Evolutionary conservation across 1,140 invertebrate genomes (phyloP).

Genomic region (Battus philenor): DNA sequence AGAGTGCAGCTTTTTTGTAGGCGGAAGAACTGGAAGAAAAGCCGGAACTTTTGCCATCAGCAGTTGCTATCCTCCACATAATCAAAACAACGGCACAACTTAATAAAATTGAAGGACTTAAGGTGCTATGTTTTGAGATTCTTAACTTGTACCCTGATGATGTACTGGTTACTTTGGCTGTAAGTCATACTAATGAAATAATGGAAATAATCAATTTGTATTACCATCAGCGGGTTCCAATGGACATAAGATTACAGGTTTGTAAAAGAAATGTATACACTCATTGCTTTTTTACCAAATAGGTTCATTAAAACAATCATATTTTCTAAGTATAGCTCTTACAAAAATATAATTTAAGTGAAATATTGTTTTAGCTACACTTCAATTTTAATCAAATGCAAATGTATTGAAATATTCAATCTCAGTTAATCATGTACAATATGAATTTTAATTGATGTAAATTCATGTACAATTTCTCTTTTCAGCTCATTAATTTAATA

Average conservation of each 20-base stretch:
- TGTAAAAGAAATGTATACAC: not conserved
- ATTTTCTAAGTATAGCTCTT: too few relatives aligned
- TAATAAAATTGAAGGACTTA: constrained; percentile 31
- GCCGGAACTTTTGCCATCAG: constrained; percentile 37
- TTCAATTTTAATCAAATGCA: too few relatives aligned
- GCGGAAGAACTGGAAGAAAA: constrained; percentile 16
- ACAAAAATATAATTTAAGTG: not conserved
- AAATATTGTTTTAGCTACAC: not conserved
- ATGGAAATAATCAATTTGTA: constrained; percentile 41
- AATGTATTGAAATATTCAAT: too few relatives aligned
- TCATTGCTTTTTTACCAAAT: not conserved
- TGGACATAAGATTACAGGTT: constrained; percentile 36
- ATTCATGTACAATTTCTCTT: too few relatives aligned
- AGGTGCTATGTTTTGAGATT: constrained; percentile 40
- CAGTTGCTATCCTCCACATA: constrained; percentile 35
- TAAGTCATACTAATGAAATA: constrained; percentile 29
- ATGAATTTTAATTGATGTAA: too few relatives aligned
- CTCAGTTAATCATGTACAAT: too few relatives aligned
- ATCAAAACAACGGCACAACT: constrained; percentile 34
- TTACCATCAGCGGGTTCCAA: constrained; percentile 27
- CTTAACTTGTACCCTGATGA: constrained; percentile 41
- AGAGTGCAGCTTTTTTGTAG: too few relatives aligned
- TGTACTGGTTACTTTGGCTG: constrained; percentile 24
- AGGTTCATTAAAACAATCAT: not conserved
- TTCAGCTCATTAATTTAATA: constrained; percentile 40